Conservation (phyloP, 2,888 invertebrate genomes). For the Tenthredo notha region DNA sequence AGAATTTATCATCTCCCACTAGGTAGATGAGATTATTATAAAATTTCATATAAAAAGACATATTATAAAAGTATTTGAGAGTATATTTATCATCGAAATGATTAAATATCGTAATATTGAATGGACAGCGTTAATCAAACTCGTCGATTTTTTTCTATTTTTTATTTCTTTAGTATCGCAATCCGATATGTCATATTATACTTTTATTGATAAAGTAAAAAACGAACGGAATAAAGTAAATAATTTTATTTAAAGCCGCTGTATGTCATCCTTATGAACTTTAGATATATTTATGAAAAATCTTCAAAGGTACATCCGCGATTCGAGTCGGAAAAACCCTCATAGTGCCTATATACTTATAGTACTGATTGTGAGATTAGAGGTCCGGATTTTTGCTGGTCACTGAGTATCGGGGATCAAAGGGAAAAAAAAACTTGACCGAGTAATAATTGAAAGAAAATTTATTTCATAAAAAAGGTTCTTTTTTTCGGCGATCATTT, state of each 20-base stretch:
- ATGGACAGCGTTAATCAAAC: not conserved
- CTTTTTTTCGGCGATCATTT: not conserved
- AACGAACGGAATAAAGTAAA: not conserved
- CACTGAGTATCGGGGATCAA: constrained; percentile 16
- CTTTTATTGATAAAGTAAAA: not conserved
- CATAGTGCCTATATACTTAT: not conserved
- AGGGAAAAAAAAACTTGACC: not conserved
- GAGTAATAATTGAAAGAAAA: constrained; percentile 37
- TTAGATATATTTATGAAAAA: not conserved
- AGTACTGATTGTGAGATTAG: constrained; percentile 14
- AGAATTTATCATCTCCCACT: not conserved
- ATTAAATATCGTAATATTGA: not conserved
- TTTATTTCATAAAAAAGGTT: not conserved
- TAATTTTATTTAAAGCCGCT: not conserved
- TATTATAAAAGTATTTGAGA: not conserved
- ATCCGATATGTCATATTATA: not conserved
- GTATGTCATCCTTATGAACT: not conserved
- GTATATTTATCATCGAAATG: not conserved
- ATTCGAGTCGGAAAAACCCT: not conserved
- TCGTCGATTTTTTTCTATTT: not conserved
- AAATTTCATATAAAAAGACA: not conserved
- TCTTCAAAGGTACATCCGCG: constrained; percentile 37
- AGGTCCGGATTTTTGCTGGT: constrained; percentile 4
- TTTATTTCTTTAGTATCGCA: not conserved
- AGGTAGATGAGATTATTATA: not conserved